Conservation (phyloP, 2,113 vertebrate genomes). For the Cochlearius cochlearius region DNA sequence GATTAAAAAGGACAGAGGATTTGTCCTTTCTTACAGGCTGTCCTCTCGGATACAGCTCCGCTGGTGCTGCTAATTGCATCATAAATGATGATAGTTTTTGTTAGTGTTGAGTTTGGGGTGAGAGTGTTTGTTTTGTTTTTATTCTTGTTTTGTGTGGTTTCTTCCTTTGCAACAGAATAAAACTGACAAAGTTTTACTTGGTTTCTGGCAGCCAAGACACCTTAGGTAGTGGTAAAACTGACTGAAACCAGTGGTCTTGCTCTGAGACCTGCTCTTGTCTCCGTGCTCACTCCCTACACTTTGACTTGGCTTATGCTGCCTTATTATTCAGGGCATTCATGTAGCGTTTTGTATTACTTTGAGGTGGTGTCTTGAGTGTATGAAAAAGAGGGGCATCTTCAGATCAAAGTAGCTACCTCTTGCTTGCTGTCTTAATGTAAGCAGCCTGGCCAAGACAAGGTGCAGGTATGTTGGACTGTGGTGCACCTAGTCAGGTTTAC, state of each 20-base stretch:
- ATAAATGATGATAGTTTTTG: not conserved
- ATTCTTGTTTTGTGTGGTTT: not conserved
- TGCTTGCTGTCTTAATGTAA: not conserved
- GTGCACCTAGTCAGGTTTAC: not conserved
- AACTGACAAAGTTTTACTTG: not conserved
- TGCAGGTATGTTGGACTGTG: not conserved
- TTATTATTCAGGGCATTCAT: not conserved
- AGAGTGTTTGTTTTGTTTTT: not conserved
- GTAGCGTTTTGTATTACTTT: not conserved
- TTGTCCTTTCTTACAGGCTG: not conserved
- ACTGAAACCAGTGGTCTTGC: not conserved
- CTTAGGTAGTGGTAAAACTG: not conserved
- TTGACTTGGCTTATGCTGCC: rapidly evolving
- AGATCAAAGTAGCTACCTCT: not conserved
- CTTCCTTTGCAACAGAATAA: not conserved
- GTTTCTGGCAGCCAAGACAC: not conserved
- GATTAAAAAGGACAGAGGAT: not conserved
- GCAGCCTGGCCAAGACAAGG: not conserved
- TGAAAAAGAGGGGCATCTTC: not conserved
- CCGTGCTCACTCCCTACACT: rapidly evolving
- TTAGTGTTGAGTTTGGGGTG: not conserved
- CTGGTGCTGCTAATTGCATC: not conserved
- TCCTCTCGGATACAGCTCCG: not conserved
- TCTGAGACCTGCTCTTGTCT: not conserved
- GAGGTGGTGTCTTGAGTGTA: not conserved